phyloP scores from a whole-genome alignment of 2,113 vertebrate genomes.

The Megaleporinus macrocephalus region DNA sequence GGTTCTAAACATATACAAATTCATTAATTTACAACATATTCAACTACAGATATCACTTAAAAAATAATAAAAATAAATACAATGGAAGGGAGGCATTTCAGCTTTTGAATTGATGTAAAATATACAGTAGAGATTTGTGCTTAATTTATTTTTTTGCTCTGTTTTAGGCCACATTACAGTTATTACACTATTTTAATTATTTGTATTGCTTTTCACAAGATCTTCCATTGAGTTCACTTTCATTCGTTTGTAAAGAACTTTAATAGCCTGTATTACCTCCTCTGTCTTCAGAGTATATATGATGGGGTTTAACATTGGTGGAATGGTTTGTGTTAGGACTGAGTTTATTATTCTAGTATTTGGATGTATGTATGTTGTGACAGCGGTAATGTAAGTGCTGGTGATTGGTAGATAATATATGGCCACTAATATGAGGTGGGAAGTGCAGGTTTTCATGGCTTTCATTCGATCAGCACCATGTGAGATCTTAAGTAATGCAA shows the following conservation, averaged over 20 bases:
- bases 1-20: too few relatives aligned
- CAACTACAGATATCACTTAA: too few relatives aligned
- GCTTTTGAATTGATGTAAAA: too few relatives aligned
- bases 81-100: too few relatives aligned
- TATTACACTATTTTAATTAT: not conserved
- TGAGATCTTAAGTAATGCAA: constrained; percentile 9
- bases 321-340: constrained; percentile 12
- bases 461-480: not conserved
- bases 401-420: constrained; percentile 1
- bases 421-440: constrained; percentile 10
- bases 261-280: not conserved
- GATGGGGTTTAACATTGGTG: constrained; percentile 13
- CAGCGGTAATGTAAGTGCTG: not conserved
- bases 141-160: too few relatives aligned
- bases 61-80: too few relatives aligned
- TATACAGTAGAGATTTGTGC: too few relatives aligned
- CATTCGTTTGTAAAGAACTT: not conserved
- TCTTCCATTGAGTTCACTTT: not conserved
- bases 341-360: constrained; percentile 10
- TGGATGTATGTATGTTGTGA: constrained; percentile 2
- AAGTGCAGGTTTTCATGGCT: constrained; percentile 9
- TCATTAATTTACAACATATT: too few relatives aligned
- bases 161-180: too few relatives aligned
- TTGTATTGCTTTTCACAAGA: not conserved
- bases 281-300: constrained; percentile 5